These are phyloP conservation scores for Pygoscelis adeliae DNA, from an alignment of 2,113 vertebrate genomes.

Conservation along the genomic window DNA sequence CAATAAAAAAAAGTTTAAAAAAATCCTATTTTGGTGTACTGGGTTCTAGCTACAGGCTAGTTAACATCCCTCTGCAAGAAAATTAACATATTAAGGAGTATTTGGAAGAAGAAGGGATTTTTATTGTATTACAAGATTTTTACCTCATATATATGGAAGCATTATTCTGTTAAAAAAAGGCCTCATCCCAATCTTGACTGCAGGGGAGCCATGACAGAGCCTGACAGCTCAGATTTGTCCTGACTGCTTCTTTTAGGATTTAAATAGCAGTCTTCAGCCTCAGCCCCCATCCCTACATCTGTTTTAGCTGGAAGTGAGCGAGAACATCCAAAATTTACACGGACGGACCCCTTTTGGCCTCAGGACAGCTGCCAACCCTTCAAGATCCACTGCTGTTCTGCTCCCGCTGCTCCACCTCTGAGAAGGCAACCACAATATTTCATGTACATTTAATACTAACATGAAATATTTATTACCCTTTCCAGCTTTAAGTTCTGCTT, in stretches of 20 bases:
- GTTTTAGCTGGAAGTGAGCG: background rate
- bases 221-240: background rate
- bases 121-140: background rate
- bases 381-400: background rate
- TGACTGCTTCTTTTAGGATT: background rate
- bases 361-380: background rate
- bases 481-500: background rate
- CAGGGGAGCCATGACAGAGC: background rate
- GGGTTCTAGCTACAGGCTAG: background rate
- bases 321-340: background rate
- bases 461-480: background rate
- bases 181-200: background rate
- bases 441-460: background rate
- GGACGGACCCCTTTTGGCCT: background rate
- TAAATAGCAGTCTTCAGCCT: background rate
- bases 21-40: rapidly evolving
- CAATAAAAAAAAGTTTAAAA: background rate
- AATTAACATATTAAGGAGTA: background rate
- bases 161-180: background rate
- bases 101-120: background rate
- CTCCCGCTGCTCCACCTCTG: background rate
- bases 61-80: background rate
- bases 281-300: background rate
- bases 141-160: background rate
- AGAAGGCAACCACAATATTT: background rate